phyloP scores from a whole-genome alignment of 2,113 vertebrate species.

The Mirounga angustirostris region DNA sequence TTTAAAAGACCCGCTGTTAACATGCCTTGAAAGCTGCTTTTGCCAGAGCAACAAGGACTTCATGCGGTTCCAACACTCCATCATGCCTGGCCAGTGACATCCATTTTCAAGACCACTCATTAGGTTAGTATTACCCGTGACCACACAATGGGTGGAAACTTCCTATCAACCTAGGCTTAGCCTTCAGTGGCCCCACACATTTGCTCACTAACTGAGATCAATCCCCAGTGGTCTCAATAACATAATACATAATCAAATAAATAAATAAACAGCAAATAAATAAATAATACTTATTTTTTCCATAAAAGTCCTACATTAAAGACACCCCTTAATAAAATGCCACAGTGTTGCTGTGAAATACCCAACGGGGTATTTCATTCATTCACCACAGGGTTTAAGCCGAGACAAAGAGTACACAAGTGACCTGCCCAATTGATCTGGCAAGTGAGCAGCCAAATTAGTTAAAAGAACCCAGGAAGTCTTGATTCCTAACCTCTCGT shows the following conservation, averaged over 20 bases:
- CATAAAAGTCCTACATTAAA: constrained; percentile 18
- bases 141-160: not conserved
- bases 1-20: not conserved
- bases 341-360: constrained; percentile 71
- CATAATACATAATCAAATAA: not conserved
- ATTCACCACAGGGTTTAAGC: constrained; percentile 50
- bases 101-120: constrained; percentile 5
- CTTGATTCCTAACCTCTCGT: constrained; percentile 45
- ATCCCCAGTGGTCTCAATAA: not conserved
- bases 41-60: not conserved
- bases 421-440: not conserved
- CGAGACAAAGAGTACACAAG: constrained; percentile 71
- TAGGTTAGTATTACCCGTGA: not conserved
- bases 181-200: not conserved
- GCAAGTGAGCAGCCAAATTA: constrained; percentile 43
- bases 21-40: not conserved
- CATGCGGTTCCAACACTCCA: not conserved
- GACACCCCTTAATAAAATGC: constrained; percentile 10
- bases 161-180: not conserved
- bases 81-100: not conserved
- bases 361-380: constrained; percentile 25
- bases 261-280: constrained; percentile 62
- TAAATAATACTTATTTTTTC: not conserved
- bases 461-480: constrained; percentile 26
- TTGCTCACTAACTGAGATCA: constrained; percentile 27